These are phyloP conservation scores for Onychostruthus taczanowskii DNA, from an alignment of 2,113 vertebrate species.

Conservation along the genomic window DNA sequence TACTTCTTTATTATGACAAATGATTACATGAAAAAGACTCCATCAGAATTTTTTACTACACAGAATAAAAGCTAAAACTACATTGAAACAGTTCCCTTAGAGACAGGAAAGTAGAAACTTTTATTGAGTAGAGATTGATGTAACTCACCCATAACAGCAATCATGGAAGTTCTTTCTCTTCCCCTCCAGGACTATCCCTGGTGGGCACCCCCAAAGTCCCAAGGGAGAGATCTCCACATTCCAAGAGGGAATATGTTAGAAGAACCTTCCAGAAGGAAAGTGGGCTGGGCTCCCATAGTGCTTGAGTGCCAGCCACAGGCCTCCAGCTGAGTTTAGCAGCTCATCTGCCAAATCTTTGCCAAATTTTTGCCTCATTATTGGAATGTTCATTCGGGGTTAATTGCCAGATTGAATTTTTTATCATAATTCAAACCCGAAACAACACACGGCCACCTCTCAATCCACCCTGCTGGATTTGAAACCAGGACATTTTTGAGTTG, in stretches of 20 bases:
- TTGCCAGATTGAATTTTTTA: neutral
- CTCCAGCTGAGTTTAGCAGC: neutral
- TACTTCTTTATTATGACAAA: neutral
- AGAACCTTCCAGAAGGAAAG: neutral
- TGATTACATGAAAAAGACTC: neutral
- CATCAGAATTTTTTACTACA: neutral
- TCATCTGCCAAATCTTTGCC: neutral
- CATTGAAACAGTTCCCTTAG: neutral
- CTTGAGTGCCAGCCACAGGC: neutral
- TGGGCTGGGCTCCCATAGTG: too few relatives aligned
- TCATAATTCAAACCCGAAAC: neutral
- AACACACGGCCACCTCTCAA: neutral
- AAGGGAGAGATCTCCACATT: neutral
- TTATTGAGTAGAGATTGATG: neutral
- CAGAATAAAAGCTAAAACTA: neutral
- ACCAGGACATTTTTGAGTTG: neutral
- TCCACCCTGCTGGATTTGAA: neutral
- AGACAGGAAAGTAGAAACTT: neutral
- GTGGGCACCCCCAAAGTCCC: neutral
- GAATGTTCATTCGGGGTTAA: neutral
- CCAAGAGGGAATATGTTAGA: neutral
- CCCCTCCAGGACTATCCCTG: neutral
- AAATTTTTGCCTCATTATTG: neutral
- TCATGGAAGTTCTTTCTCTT: neutral
- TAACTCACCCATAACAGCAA: neutral